A percentile compares a stretch with the other conserved stretches of the same genome.
Conservation (phyloP, 2,113 vertebrate genomes). For the Malaclemys terrapin region DNA sequence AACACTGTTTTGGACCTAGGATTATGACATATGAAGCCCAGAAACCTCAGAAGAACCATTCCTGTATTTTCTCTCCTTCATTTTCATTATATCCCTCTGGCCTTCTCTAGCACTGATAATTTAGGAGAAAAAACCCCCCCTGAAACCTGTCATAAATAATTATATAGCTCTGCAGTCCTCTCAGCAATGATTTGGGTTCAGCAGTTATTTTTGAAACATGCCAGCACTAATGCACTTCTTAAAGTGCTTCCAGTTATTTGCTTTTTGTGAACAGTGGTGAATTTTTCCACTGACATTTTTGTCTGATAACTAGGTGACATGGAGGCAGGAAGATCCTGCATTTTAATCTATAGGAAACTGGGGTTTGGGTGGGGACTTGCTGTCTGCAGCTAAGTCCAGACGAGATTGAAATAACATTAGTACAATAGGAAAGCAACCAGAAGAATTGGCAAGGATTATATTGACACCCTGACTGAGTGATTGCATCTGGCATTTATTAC, state of each 20-base stretch:
- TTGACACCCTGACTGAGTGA: constrained; percentile 25
- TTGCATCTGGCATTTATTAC: background rate
- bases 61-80: background rate
- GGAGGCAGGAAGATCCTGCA: constrained; percentile 33
- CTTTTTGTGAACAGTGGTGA: constrained; percentile 53
- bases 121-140: constrained; percentile 47
- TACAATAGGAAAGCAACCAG: background rate
- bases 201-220: constrained; percentile 70
- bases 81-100: constrained; percentile 63
- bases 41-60: constrained; percentile 14
- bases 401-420: background rate
- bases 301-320: constrained; percentile 49
- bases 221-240: constrained; percentile 35
- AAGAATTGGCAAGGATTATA: background rate
- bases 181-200: constrained; percentile 32
- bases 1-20: background rate
- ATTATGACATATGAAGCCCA: constrained; percentile 22
- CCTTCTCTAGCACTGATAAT: constrained; percentile 50
- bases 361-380: background rate
- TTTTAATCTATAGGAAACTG: constrained; percentile 2
- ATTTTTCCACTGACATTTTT: constrained; percentile 63
- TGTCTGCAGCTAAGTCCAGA: accelerated
- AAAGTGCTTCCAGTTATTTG: constrained; percentile 68
- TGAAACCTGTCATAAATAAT: constrained; percentile 69
- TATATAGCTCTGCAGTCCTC: constrained; percentile 40